A percentile compares a stretch with the other conserved stretches of the same genome.
Conservation (phyloP, 2,888 invertebrate genomes). For the Scaptodrosophila latifasciaeformis region DNA sequence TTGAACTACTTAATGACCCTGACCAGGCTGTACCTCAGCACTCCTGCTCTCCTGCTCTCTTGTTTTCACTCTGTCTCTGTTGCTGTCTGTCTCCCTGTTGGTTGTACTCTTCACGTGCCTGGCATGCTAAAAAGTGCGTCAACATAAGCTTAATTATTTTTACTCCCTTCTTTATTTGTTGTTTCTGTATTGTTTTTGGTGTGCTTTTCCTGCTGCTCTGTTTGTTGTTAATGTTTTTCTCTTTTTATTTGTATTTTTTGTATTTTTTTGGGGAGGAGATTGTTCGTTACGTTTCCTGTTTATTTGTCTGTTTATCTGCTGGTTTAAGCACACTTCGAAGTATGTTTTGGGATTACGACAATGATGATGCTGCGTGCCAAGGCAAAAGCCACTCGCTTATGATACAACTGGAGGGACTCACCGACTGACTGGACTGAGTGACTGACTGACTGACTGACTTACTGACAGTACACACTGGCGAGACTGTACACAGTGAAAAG, state of each 20-base stretch:
- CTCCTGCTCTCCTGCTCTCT: background rate
- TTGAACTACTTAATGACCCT: too few species aligned
- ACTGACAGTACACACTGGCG: background rate
- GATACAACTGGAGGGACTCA: conserved; percentile 3
- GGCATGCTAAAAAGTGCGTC: conserved; percentile 63
- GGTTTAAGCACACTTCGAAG: conserved; percentile 54
- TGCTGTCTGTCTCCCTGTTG: too few species aligned
- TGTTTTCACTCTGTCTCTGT: too few species aligned
- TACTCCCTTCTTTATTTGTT: conserved; percentile 31
- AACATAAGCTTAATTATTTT: conserved; percentile 65
- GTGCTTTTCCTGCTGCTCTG: conserved; percentile 8
- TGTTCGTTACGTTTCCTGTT: conserved; percentile 54
- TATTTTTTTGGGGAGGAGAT: conserved; percentile 23
- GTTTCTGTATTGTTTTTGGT: conserved; percentile 1
- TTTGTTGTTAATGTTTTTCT: conserved; percentile 31
- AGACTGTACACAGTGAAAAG: background rate
- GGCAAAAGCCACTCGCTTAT: conserved; percentile 2
- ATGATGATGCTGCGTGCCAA: conserved; percentile 10
- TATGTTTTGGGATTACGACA: conserved; percentile 60
- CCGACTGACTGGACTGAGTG: background rate
- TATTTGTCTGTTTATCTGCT: conserved; percentile 30
- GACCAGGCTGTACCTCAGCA: background rate
- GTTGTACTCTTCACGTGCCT: conserved; percentile 60
- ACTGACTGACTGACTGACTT: background rate
- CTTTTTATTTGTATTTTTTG: background rate